Conservation (phyloP, 1,140 invertebrate genomes). For the Ooceraea biroi region DNA sequence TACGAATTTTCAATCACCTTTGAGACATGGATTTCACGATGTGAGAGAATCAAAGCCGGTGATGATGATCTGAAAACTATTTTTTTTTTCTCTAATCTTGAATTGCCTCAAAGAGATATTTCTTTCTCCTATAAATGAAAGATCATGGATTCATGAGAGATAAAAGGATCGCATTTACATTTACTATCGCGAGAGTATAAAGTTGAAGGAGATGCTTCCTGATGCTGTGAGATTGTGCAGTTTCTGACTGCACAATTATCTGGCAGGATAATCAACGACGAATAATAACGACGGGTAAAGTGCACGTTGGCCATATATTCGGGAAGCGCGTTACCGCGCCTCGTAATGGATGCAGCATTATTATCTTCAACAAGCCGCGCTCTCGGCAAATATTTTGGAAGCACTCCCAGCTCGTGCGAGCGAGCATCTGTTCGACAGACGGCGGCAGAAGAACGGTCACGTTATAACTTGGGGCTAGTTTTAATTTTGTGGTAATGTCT, state of each 20-base stretch:
- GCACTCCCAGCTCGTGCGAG: conserved; percentile 33
- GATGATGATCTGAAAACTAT: not conserved
- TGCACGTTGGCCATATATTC: not conserved
- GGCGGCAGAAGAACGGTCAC: not conserved
- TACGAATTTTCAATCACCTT: not conserved
- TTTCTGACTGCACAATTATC: not conserved
- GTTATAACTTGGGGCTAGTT: conserved; percentile 20
- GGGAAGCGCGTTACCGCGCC: not conserved
- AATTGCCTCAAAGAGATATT: not conserved
- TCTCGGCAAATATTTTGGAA: conserved; percentile 52
- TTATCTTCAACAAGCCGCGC: conserved; percentile 48
- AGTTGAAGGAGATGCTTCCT: not conserved
- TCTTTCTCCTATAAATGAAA: not conserved
- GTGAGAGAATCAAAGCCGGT: not conserved
- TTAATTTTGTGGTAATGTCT: conserved; percentile 40
- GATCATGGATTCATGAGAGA: not conserved
- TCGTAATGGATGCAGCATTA: conserved; percentile 29
- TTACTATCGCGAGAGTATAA: not conserved
- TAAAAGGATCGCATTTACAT: too few relatives aligned
- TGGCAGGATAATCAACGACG: conserved; percentile 9
- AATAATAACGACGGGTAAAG: conserved; percentile 16
- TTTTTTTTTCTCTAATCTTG: not conserved
- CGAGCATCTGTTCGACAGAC: conserved; percentile 56
- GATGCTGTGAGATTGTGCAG: not conserved
- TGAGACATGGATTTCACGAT: too few relatives aligned